Evolutionary conservation across 1,140 invertebrate species (phyloP).

Genomic region (Tachypleus tridentatus): DNA sequence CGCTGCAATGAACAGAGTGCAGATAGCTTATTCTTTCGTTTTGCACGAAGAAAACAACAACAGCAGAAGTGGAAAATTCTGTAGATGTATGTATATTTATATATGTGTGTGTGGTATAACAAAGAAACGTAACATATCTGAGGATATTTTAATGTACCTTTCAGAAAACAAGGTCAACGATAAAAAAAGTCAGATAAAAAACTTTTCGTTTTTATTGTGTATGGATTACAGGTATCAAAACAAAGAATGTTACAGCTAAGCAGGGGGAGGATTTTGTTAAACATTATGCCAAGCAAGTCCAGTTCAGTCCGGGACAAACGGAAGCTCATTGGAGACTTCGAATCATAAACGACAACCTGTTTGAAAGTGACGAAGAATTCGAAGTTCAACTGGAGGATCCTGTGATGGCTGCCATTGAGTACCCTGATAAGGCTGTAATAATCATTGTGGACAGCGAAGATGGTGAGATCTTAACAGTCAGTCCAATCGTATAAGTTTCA

Average conservation of each 20-base stretch:
- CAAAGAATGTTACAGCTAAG: conserved; percentile 30
- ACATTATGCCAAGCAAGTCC: conserved; percentile 33
- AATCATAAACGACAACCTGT: conserved; percentile 31
- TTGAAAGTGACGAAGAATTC: conserved; percentile 31
- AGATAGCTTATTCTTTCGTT: no score
- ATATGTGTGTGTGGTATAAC: no score
- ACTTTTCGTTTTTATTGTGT: no score
- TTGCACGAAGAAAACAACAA: no score
- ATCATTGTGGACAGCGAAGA: conserved; percentile 34
- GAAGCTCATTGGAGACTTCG: conserved; percentile 33
- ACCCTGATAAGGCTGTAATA: conserved; percentile 28
- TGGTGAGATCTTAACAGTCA: conserved; percentile 26
- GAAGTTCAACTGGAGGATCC: conserved; percentile 31
- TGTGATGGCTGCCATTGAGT: conserved; percentile 31
- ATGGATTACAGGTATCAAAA: conserved; percentile 25
- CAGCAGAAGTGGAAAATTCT: no score
- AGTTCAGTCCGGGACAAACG: conserved; percentile 37
- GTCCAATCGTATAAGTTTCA: no score
- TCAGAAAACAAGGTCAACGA: no score
- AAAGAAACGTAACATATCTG: no score
- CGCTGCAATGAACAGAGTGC: no score
- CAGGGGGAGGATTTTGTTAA: conserved; percentile 29
- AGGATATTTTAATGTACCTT: no score
- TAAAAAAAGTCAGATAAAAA: no score
- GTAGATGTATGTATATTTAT: no score